These are phyloP conservation scores for Vulpes vulpes DNA, from an alignment of 2,113 vertebrate species.

Conservation along the genomic window DNA sequence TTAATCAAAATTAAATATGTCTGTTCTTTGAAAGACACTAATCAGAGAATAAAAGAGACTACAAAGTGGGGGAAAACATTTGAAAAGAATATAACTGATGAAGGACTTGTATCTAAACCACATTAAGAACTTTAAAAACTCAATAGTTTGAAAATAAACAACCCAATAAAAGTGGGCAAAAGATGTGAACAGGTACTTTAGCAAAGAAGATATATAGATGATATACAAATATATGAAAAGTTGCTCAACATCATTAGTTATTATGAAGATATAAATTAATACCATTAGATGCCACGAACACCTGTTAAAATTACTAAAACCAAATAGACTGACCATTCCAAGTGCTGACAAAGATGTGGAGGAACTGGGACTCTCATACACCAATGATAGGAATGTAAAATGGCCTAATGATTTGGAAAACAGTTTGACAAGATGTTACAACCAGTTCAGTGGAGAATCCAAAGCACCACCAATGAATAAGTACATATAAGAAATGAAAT, in stretches of 20 bases:
- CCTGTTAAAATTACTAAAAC: background rate
- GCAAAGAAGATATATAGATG: background rate
- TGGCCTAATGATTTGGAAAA: background rate
- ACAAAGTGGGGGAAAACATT: background rate
- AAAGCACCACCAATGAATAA: background rate
- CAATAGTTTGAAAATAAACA: background rate
- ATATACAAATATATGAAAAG: background rate
- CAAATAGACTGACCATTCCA: background rate
- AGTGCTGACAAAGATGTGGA: background rate
- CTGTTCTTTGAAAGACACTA: constrained; percentile 1
- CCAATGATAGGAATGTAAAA: background rate
- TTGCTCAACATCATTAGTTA: background rate
- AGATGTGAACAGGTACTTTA: background rate
- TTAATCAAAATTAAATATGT: constrained; percentile 27
- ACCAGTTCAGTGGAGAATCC: background rate
- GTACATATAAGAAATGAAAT: background rate
- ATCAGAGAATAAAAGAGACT: background rate
- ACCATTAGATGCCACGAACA: background rate
- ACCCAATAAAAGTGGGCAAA: background rate
- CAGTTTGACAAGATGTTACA: background rate
- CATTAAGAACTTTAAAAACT: background rate
- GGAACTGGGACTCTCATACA: background rate
- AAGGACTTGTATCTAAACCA: background rate
- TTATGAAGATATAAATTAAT: background rate
- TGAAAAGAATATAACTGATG: background rate